phyloP scores from a whole-genome alignment of 2,797 vertebrate genomes.

The Hypotaenidia okinawae region DNA sequence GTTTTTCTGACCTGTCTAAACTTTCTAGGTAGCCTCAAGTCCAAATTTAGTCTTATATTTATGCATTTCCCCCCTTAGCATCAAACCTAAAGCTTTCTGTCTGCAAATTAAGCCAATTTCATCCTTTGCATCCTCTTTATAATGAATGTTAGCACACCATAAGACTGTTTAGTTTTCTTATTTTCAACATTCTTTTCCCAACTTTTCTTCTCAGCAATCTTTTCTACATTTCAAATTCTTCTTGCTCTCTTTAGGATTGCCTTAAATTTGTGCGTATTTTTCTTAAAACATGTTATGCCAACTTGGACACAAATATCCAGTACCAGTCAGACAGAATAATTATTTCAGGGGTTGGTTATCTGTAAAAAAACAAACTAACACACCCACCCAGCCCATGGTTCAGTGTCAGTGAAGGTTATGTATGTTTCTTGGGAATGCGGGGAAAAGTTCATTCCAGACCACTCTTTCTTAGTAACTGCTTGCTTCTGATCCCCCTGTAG shows the following conservation, averaged over 20 bases:
- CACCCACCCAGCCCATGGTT: neutral
- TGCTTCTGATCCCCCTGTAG: conserved; percentile 1
- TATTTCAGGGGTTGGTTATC: conserved; percentile 15
- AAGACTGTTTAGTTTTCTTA: conserved; percentile 9
- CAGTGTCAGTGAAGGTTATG: conserved; percentile 17
- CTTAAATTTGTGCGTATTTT: neutral
- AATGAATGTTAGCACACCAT: neutral
- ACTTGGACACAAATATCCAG: neutral
- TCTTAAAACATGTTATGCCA: neutral
- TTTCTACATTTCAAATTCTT: neutral
- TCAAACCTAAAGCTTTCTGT: conserved; percentile 47
- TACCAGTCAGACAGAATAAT: conserved; percentile 7
- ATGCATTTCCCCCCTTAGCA: neutral
- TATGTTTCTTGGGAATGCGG: conserved; percentile 10
- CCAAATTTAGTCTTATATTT: neutral
- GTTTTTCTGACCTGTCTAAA: conserved; percentile 27
- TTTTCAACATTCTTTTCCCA: neutral
- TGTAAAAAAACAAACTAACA: neutral
- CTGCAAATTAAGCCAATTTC: conserved; percentile 47
- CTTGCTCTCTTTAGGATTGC: neutral
- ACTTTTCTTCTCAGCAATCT: neutral
- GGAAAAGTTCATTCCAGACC: neutral
- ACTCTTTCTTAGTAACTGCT: neutral
- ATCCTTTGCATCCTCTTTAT: conserved; percentile 54
- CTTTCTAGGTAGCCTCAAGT: conserved; percentile 44